Percentiles rank a stretch among this genome's conserved stretches.
These are phyloP conservation scores for Ferdinandea cuprea DNA, from an alignment of 2,888 invertebrate genomes.

Conservation along the genomic window DNA sequence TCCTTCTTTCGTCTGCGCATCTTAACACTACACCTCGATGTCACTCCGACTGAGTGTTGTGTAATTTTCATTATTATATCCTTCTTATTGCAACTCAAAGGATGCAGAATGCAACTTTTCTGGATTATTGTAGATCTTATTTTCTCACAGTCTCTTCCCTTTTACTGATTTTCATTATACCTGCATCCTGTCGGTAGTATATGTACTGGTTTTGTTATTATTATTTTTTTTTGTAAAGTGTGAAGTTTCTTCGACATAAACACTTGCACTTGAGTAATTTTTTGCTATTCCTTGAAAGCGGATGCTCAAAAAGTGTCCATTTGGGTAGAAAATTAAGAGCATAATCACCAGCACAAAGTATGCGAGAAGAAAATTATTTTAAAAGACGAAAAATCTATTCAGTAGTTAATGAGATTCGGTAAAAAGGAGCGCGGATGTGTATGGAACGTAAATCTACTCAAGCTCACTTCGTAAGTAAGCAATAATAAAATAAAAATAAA, in stretches of 20 bases:
- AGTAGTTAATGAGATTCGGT: not conserved
- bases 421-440: too few species aligned
- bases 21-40: constrained; percentile 1
- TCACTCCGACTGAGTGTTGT: constrained; percentile 41
- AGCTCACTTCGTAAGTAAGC: too few species aligned
- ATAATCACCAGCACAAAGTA: constrained; percentile 6
- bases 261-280: constrained; percentile 51
- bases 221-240: constrained; percentile 1
- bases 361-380: constrained; percentile 20
- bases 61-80: constrained; percentile 58
- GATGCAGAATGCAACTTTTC: constrained; percentile 31
- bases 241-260: constrained; percentile 57
- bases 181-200: constrained; percentile 3
- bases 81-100: constrained; percentile 24
- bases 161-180: constrained; percentile 54
- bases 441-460: too few species aligned
- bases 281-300: not conserved
- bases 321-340: constrained; percentile 5
- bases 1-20: constrained; percentile 3
- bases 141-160: not conserved
- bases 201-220: constrained; percentile 3
- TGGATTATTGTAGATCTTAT: constrained; percentile 50
- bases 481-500: too few species aligned
- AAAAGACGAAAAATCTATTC: not conserved
- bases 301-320: constrained; percentile 4